phyloP scores from a whole-genome alignment of 2,113 vertebrate species.

The Actinemys pallida region DNA sequence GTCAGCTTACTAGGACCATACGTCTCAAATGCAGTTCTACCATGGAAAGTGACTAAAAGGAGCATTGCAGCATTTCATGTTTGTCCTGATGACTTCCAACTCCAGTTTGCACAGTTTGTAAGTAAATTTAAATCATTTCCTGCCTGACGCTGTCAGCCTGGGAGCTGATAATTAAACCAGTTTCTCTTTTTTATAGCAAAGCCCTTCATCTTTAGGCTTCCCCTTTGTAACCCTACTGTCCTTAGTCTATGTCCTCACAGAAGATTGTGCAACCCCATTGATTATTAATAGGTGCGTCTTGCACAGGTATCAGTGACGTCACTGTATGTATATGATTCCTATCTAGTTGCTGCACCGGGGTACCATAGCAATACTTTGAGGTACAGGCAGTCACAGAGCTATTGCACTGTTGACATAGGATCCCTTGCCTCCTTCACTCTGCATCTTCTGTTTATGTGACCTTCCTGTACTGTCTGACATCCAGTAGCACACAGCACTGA shows the following conservation, averaged over 20 bases:
- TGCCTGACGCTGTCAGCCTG: background rate
- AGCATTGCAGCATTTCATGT: background rate
- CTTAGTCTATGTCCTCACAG: background rate
- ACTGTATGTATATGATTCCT: background rate
- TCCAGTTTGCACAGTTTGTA: background rate
- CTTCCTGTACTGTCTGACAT: background rate
- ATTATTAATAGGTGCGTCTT: background rate
- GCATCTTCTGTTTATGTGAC: background rate
- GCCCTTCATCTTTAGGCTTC: background rate
- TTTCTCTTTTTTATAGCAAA: background rate
- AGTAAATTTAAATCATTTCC: background rate
- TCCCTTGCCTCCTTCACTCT: background rate
- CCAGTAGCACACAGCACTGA: background rate
- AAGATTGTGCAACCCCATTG: background rate
- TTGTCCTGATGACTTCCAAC: background rate
- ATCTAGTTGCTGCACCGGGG: background rate
- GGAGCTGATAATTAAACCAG: background rate
- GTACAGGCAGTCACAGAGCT: background rate
- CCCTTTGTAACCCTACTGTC: background rate
- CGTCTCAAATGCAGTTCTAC: background rate
- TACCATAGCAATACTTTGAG: background rate
- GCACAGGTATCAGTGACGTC: background rate
- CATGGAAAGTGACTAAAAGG: background rate
- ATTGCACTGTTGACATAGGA: background rate
- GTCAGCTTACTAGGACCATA: fast-evolving